phyloP scores from a whole-genome alignment of 2,888 invertebrate genomes.

The Drosophila sordidula region DNA sequence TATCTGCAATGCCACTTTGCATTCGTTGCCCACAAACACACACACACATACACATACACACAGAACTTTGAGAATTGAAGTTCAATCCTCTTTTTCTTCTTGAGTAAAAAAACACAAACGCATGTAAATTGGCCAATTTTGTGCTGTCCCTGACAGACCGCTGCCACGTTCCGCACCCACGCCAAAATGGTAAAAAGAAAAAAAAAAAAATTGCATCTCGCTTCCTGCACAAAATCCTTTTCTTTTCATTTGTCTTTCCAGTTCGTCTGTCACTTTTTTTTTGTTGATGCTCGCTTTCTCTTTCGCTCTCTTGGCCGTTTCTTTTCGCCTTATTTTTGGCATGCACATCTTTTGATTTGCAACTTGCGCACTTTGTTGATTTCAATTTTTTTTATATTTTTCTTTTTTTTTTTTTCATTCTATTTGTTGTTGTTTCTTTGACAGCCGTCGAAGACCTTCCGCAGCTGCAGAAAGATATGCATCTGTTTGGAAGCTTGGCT shows the following conservation, averaged over 20 bases:
- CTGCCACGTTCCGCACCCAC: conserved; percentile 17
- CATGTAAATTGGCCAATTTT: conserved; percentile 80
- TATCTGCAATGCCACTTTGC: conserved; percentile 62
- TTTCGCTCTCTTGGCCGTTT: neutral
- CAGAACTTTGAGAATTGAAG: conserved; percentile 58
- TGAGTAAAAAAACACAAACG: conserved; percentile 62
- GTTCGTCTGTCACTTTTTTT: conserved; percentile 7
- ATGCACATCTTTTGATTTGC: conserved; percentile 64
- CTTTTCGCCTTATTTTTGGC: conserved; percentile 6
- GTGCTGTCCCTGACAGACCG: conserved; percentile 49
- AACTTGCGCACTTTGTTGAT: conserved; percentile 65
- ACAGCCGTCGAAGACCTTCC: conserved; percentile 47
- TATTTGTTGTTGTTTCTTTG: conserved; percentile 63
- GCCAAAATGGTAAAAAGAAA: conserved; percentile 1
- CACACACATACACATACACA: conserved; percentile 15
- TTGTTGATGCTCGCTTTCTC: neutral
- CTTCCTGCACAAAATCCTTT: conserved; percentile 59
- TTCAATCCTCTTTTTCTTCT: conserved; percentile 59
- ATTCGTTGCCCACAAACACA: conserved; percentile 33
- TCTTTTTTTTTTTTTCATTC: conserved; percentile 26
- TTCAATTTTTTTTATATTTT: conserved; percentile 19
- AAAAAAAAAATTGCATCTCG: conserved; percentile 35
- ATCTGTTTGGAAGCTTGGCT: conserved; percentile 30
- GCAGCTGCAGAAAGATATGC: conserved; percentile 27
- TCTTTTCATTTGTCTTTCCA: conserved; percentile 52